Percentiles rank a stretch among this genome's conserved stretches.
phyloP scores from a whole-genome alignment of 23 tunicate species.

The Trididemnum miniatum region DNA sequence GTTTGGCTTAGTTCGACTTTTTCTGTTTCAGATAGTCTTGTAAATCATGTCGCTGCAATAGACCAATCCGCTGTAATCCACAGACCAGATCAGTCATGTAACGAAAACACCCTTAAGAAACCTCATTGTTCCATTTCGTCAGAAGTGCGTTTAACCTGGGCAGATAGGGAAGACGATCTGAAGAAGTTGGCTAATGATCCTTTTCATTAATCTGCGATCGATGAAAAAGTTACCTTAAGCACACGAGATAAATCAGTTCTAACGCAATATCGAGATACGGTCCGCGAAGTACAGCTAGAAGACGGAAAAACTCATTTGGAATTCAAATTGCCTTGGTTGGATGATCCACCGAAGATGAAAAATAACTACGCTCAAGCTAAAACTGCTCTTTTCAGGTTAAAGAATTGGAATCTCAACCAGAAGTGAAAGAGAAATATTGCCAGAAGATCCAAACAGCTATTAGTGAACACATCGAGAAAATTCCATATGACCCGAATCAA shows the following conservation, averaged over 20 bases:
- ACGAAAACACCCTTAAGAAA: too few species aligned
- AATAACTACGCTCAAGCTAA: constrained; percentile 2
- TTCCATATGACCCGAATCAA: background rate
- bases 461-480: background rate
- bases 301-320: background rate
- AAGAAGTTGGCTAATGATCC: background rate
- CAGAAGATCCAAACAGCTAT: constrained; percentile 1
- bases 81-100: too few species aligned
- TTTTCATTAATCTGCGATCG: background rate
- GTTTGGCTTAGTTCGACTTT: too few species aligned
- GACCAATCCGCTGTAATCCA: too few species aligned
- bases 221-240: background rate
- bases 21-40: too few species aligned
- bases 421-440: background rate
- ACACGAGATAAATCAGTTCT: background rate
- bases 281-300: background rate
- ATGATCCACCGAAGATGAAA: background rate
- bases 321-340: background rate
- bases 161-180: constrained; percentile 7
- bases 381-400: background rate
- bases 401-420: background rate
- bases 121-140: too few species aligned
- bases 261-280: background rate
- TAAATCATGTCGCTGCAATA: too few species aligned
- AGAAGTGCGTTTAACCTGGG: background rate